Evolutionary conservation across 2,888 invertebrate species (phyloP), one percentile per base, ranked within the genome.

Genomic region (Pandemis corylana): DNA sequence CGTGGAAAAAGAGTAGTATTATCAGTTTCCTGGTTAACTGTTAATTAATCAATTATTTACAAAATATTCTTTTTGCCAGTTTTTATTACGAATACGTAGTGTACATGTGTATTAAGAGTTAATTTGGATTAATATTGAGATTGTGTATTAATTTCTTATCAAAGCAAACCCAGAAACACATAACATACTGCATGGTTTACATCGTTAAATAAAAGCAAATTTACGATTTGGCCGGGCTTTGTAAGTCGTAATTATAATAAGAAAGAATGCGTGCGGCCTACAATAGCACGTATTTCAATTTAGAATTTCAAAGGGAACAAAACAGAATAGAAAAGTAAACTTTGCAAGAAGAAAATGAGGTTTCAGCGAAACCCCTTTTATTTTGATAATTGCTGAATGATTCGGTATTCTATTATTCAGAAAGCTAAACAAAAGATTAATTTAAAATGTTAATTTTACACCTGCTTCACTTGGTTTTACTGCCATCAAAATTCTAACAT

Each of bases 301-400:
- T 61, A 61, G 42, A 69, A 59, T 61, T 61, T 70, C 59, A 51
- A 74, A 69, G 65, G 13, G 42, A 53, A 66, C 64, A 68, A 73
- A 64, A 64, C n/a, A 64, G 46, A 61, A 74, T 53, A 51, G 59
- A 66, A 74, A 65, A 65, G 69, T 65, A 59, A 65, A 69, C 65
- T 65, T 74, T 74, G 42, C 36, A 42, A n/a, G 59, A 61, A 66
- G 42, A 61, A 69, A 74, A 65, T 28, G 59, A 65, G 59, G 69
- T 66, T 65, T 69, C 20, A 49, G 42, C n/a, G 51, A 51, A 69
- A 69, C 49, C 65, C 69, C 65, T 69, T 71, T 69, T 69, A 66
- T 69, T 65, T 44, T 51, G 44, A 65, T 69, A 53, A 74, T 70
- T 53, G 65, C 65, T 61, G 13, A 70, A 69, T 49, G 69, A 74